These are phyloP conservation scores for Apis cerana DNA, from an alignment of 1,140 invertebrate species.

Conservation along the genomic window DNA sequence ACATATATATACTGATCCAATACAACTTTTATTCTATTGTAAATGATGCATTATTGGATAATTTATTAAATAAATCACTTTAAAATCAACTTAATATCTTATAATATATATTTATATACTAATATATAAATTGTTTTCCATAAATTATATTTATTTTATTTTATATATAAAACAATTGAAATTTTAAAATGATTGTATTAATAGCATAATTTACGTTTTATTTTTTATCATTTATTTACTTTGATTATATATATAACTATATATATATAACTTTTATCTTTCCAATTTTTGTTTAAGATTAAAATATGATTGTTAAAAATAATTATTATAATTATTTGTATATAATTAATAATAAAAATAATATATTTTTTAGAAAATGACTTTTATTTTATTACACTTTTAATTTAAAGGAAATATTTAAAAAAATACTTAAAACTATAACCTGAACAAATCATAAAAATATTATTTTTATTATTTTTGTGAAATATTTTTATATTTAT, in stretches of 20 bases:
- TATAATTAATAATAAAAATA: neutral
- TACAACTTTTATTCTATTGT: neutral
- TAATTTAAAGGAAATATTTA: neutral
- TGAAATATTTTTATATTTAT: neutral
- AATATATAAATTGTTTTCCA: neutral
- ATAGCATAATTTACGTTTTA: neutral
- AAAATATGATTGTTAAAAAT: too few relatives aligned
- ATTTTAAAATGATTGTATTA: neutral
- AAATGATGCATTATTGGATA: neutral
- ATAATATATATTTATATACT: neutral
- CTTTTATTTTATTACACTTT: neutral
- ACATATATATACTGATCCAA: neutral
- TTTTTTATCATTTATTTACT: neutral
- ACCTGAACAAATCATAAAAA: too few relatives aligned
- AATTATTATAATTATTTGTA: neutral
- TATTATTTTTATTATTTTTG: too few relatives aligned
- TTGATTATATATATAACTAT: neutral
- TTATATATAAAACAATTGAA: neutral
- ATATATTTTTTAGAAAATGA: neutral
- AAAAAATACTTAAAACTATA: too few relatives aligned
- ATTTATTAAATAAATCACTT: neutral
- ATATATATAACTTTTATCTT: too few relatives aligned
- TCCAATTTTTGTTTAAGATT: too few relatives aligned
- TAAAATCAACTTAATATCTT: neutral
- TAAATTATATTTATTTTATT: neutral